Base-by-base conservation (phyloP, 1,140 invertebrate species). In the Drosophila yakuba region DNA sequence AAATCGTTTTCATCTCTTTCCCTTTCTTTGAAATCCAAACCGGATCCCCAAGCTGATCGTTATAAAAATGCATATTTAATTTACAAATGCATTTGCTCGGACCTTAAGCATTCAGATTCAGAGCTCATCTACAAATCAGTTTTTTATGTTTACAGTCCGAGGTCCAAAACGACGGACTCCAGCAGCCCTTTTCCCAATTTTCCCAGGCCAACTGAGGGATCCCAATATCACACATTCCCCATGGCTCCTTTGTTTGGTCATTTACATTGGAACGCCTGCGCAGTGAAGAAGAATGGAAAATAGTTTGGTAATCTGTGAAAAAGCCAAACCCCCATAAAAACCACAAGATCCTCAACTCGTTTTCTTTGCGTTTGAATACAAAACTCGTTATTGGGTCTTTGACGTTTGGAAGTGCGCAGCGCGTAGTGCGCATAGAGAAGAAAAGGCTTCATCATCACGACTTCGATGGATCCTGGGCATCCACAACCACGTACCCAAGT, bases 321-420 rank as follows among this genome's bases (percentile, higher is more conserved):
- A 88, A 89, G 84, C 83, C 84, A 88, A 88, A 89, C 83, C 83
- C 83, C 83, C 84, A 89, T 89, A 80, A 89, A 75, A 88, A 88
- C 84, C 84, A 66, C 84, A 88, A 88, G 73, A 72, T 71, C 66
- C 84, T 61, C 69, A 88, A 89, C 84, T 89, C 73, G 77, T 89
- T 88, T 71, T 48, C 51, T 28, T 38, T 28, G 39, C 35, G 20
- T 77, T 17, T 56, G 56, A 78, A 86, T 74, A 71, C 76, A 80
- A 74, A 90, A 89, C 76, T 88, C 77, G 84, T 88, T 88, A 88
- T 47, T 54, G 63, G 66, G 39, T 62, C 68, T 69, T 74, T 74
- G 79, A 81, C 81, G 69, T 86, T 63, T 78, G 59, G 61, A 86
- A 85, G 82, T 85, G 82, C 71, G 67, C 74, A 74, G 43, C n/a